Evolutionary conservation across 1,140 invertebrate genomes (phyloP).

Genomic region (Teleopsis dalmanni): DNA sequence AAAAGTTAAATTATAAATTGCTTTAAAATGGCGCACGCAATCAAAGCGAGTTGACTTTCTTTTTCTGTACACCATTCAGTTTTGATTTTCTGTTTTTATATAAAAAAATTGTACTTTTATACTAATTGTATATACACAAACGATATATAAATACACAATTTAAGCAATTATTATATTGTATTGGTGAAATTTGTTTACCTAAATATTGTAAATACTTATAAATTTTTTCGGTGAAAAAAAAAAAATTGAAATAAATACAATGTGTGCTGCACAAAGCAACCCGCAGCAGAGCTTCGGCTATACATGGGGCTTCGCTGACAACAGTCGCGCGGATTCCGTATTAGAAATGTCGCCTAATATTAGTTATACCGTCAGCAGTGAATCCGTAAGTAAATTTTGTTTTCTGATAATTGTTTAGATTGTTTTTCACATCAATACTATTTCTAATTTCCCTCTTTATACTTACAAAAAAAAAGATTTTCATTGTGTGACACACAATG

Average conservation of each 20-base stretch:
- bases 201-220: too few species aligned
- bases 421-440: not conserved
- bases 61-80: too few species aligned
- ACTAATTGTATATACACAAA: too few species aligned
- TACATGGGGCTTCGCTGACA: conserved; percentile 42
- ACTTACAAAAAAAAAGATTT: conserved; percentile 1
- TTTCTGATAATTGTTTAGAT: too few species aligned
- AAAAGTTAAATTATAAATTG: too few species aligned
- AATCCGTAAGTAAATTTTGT: conserved; percentile 32
- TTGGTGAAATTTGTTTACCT: too few species aligned
- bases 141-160: too few species aligned
- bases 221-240: conserved; percentile 3
- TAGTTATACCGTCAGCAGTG: conserved; percentile 43
- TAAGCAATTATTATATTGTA: too few species aligned
- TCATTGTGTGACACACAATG: not conserved
- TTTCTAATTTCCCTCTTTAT: not conserved
- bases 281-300: conserved; percentile 40
- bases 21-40: too few species aligned
- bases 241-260: conserved; percentile 17
- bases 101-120: too few species aligned
- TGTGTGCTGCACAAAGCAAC: conserved; percentile 45
- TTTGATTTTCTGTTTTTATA: too few species aligned
- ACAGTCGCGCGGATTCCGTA: conserved; percentile 38
- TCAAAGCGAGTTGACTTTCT: too few species aligned
- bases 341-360: conserved; percentile 45